Evolutionary conservation across 1,140 invertebrate species (phyloP).

Genomic region (Drosophila asahinai): DNA sequence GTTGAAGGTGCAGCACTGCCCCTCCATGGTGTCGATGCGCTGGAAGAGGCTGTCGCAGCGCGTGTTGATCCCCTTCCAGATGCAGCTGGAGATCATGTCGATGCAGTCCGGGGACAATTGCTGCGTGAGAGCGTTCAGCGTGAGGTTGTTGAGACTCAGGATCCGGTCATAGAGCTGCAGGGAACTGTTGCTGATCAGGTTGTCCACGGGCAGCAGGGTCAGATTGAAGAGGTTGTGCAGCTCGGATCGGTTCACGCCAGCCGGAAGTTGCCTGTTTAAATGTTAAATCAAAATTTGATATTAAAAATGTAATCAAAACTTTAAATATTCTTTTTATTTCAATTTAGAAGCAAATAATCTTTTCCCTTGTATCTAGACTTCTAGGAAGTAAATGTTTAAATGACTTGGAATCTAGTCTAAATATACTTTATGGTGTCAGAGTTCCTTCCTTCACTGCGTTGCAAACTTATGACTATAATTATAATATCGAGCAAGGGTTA

Average conservation of each 20-base stretch:
- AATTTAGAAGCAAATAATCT: too few species aligned
- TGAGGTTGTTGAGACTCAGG: constrained; percentile 83
- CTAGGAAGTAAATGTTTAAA: too few species aligned
- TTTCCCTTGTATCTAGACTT: too few species aligned
- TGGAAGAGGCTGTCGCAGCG: constrained; percentile 88
- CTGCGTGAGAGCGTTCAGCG: constrained; percentile 66
- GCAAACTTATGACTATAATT: too few species aligned
- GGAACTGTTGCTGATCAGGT: constrained; percentile 38
- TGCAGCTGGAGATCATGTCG: constrained; percentile 87
- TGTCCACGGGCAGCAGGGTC: constrained; percentile 61
- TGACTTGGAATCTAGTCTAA: too few species aligned
- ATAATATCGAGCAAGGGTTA: too few species aligned
- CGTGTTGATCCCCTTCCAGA: constrained; percentile 88
- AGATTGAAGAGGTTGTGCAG: constrained; percentile 71
- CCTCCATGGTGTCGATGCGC: constrained; percentile 86
- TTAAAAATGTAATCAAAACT: too few species aligned
- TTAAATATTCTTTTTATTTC: too few species aligned
- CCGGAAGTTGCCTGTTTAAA: constrained; percentile 52
- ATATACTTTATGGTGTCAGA: too few species aligned
- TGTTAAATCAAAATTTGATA: too few species aligned
- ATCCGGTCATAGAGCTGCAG: constrained; percentile 80
- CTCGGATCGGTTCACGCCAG: constrained; percentile 52
- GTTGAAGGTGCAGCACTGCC: constrained; percentile 89
- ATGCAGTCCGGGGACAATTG: constrained; percentile 86
- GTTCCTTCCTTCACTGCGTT: too few species aligned